Conservation (phyloP, 2,888 invertebrate genomes). For the Metellina segmentata region DNA sequence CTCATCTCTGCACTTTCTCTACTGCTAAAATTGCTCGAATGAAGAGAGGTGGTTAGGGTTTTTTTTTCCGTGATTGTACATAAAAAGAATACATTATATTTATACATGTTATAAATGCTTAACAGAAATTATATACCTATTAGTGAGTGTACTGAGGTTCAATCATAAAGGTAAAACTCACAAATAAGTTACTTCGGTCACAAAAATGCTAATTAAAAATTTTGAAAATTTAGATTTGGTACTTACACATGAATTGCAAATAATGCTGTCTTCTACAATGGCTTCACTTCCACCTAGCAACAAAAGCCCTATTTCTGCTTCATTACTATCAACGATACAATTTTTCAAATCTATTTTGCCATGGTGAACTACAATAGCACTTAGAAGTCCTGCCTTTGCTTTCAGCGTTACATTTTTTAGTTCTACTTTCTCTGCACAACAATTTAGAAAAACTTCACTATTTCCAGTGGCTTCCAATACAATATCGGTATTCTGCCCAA, state of each 20-base stretch:
- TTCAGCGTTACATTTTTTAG: constrained; percentile 74
- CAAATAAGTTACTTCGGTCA: background rate
- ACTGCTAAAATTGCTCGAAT: too few species aligned
- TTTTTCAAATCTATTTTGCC: constrained; percentile 68
- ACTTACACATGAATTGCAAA: constrained; percentile 62
- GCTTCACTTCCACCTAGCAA: constrained; percentile 60
- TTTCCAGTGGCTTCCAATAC: constrained; percentile 72
- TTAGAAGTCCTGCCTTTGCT: constrained; percentile 59
- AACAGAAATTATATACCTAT: too few species aligned
- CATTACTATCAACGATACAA: constrained; percentile 75
- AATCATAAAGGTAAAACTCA: too few species aligned
- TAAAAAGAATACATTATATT: too few species aligned
- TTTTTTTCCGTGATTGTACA: too few species aligned
- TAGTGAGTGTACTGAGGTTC: too few species aligned
- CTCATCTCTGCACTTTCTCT: too few species aligned
- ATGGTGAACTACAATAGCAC: constrained; percentile 76
- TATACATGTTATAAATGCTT: too few species aligned
- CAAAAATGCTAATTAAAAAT: too few species aligned
- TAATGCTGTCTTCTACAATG: constrained; percentile 34
- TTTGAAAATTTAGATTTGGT: background rate
- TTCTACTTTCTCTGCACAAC: constrained; percentile 56
- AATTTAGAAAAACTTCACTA: constrained; percentile 77
- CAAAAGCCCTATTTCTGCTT: constrained; percentile 56
- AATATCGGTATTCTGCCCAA: constrained; percentile 61
- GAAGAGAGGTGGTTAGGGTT: too few species aligned